A percentile compares a stretch with the other conserved stretches of the same genome.
These are phyloP conservation scores for Girardinus metallicus DNA, from an alignment of 2,797 vertebrate genomes.

Conservation along the genomic window DNA sequence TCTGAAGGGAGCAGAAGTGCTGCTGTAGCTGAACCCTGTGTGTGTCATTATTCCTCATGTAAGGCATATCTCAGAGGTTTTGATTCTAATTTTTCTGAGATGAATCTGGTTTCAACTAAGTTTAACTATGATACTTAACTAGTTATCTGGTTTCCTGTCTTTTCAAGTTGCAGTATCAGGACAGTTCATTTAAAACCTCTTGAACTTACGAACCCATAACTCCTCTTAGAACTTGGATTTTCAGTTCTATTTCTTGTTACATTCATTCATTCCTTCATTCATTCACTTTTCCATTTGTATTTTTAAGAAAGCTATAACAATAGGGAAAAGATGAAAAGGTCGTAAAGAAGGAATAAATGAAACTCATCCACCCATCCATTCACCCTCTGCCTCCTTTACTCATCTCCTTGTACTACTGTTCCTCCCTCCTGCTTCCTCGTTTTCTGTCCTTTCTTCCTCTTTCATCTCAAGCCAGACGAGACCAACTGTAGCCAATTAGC, in stretches of 20 bases:
- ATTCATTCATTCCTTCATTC: not conserved
- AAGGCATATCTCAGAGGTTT: not conserved
- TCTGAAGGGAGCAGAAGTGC: not conserved
- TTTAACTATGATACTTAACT: not conserved
- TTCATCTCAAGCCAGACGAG: slow-evolving; percentile 82
- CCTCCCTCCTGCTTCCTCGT: slow-evolving; percentile 55
- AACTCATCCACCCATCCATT: slow-evolving; percentile 29
- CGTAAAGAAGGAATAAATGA: not conserved
- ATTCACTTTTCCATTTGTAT: slow-evolving; percentile 8
- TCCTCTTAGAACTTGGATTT: no score
- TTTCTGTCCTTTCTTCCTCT: slow-evolving; percentile 69
- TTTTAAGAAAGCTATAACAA: not conserved
- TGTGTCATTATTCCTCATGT: not conserved
- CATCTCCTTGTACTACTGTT: slow-evolving; percentile 50
- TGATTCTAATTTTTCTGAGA: not conserved
- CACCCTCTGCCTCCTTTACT: slow-evolving; percentile 34
- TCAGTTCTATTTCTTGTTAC: not conserved
- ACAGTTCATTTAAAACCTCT: not conserved
- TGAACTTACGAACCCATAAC: not conserved
- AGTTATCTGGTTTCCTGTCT: not conserved
- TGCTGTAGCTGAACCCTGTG: not conserved
- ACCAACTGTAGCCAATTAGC: slow-evolving; percentile 84
- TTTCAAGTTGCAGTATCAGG: not conserved
- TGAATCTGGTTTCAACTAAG: not conserved
- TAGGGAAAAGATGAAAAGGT: not conserved